Conservation (phyloP, 2,888 invertebrate genomes). For the Carpatolechia fugitivella region DNA sequence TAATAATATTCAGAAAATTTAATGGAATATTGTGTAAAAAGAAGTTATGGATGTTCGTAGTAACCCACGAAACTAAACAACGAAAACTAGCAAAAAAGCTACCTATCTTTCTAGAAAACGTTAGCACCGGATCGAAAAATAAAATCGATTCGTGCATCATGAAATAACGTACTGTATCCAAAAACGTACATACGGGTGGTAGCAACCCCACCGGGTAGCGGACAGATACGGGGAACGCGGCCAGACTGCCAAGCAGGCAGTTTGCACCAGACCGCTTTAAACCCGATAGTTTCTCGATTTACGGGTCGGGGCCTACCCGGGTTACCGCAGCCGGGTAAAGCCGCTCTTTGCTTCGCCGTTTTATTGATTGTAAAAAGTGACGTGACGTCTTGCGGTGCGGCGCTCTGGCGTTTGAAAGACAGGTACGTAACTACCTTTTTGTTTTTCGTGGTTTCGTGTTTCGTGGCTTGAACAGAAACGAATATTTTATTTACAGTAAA, state of each 20-base stretch:
- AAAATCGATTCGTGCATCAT: too few relatives aligned
- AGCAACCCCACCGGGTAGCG: neutral
- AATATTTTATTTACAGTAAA: too few relatives aligned
- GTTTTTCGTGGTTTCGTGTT: too few relatives aligned
- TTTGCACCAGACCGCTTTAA: constrained; percentile 52
- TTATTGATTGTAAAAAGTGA: constrained; percentile 34
- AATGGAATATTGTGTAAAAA: too few relatives aligned
- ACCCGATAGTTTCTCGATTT: constrained; percentile 69
- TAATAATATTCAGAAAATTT: too few relatives aligned
- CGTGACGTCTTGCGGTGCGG: constrained; percentile 16
- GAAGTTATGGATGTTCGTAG: too few relatives aligned
- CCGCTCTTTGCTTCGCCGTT: constrained; percentile 35
- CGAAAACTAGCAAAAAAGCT: too few relatives aligned
- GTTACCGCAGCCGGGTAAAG: constrained; percentile 35
- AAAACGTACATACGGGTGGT: constrained; percentile 24
- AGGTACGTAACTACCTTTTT: neutral
- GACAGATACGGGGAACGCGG: constrained; percentile 41
- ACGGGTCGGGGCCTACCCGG: constrained; percentile 50
- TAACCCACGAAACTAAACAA: too few relatives aligned
- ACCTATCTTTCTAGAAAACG: too few relatives aligned
- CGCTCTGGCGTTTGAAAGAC: neutral
- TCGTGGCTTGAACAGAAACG: too few relatives aligned
- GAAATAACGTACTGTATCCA: neutral
- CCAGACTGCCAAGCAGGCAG: constrained; percentile 63
- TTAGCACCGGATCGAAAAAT: too few relatives aligned